Percentiles rank a stretch among this genome's conserved stretches.
Conservation (phyloP, 2,888 invertebrate genomes). For the Deladenus siricidicola region DNA sequence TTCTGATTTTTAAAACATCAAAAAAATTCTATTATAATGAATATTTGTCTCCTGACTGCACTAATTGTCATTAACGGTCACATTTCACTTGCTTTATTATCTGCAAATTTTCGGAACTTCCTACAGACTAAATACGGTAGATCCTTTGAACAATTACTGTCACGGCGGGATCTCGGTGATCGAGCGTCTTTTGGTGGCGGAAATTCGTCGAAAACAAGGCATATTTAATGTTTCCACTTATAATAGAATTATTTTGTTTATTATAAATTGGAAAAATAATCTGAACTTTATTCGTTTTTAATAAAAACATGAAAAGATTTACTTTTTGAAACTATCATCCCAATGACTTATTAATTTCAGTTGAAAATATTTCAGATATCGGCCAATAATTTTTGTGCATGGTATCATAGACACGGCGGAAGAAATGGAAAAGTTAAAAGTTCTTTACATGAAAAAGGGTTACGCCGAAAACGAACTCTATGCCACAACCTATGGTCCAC, state of each 20-base stretch:
- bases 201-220: not conserved
- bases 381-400: constrained; percentile 2
- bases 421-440: not conserved
- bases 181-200: not conserved
- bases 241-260: too few relatives aligned
- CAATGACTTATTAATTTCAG: too few relatives aligned
- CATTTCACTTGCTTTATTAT: not conserved
- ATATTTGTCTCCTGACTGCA: too few relatives aligned
- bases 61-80: too few relatives aligned
- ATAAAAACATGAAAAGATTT: too few relatives aligned
- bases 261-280: too few relatives aligned
- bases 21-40: too few relatives aligned
- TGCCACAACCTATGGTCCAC: constrained; percentile 4
- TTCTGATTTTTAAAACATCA: too few relatives aligned
- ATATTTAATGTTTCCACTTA: too few relatives aligned
- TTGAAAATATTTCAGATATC: not conserved
- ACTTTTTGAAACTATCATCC: too few relatives aligned
- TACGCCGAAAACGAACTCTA: constrained; percentile 5
- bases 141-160: not conserved
- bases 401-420: not conserved
- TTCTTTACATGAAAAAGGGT: not conserved
- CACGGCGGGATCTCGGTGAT: not conserved
- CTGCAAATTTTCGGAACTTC: not conserved
- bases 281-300: too few relatives aligned
- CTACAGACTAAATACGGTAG: not conserved